A percentile compares a stretch with the other conserved stretches of the same genome.
Conservation (phyloP, 2,797 vertebrate species). For the Manis pentadactyla region DNA sequence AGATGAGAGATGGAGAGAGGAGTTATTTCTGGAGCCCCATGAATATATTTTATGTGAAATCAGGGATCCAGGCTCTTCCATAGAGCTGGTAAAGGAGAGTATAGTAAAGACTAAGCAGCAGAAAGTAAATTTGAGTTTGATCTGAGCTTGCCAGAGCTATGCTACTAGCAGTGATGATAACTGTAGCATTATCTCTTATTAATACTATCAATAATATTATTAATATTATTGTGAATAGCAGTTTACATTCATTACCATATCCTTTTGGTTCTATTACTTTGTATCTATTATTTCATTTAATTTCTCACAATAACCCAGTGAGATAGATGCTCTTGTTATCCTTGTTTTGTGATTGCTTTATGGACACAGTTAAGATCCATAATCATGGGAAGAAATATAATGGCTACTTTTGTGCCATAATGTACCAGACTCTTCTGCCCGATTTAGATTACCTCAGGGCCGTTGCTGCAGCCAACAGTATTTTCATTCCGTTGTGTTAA, state of each 20-base stretch:
- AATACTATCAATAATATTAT: background rate
- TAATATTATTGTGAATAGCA: background rate
- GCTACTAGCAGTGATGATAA: background rate
- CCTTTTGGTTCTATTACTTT: slow-evolving; percentile 49
- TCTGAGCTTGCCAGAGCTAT: background rate
- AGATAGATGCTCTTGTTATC: background rate
- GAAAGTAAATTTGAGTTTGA: slow-evolving; percentile 17
- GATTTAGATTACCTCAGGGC: background rate
- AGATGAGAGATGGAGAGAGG: slow-evolving; percentile 47
- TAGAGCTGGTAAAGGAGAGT: slow-evolving; percentile 23
- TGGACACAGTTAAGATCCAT: background rate
- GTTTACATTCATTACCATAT: background rate
- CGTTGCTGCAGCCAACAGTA: background rate
- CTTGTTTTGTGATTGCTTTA: slow-evolving; percentile 21
- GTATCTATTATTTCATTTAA: slow-evolving; percentile 7
- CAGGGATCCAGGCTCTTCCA: background rate
- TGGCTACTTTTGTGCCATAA: slow-evolving; percentile 38
- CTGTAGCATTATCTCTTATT: background rate
- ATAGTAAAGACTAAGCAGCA: slow-evolving; percentile 15
- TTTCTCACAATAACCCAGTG: background rate
- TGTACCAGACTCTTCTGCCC: background rate
- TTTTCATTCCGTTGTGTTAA: background rate
- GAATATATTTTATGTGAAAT: slow-evolving; percentile 4
- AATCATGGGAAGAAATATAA: background rate
- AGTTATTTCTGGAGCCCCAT: slow-evolving; percentile 23